A percentile compares a stretch with the other conserved stretches of the same genome.
Evolutionary conservation across 2,888 invertebrate species (phyloP).

Genomic region (Xanthorhoe spadicearia): DNA sequence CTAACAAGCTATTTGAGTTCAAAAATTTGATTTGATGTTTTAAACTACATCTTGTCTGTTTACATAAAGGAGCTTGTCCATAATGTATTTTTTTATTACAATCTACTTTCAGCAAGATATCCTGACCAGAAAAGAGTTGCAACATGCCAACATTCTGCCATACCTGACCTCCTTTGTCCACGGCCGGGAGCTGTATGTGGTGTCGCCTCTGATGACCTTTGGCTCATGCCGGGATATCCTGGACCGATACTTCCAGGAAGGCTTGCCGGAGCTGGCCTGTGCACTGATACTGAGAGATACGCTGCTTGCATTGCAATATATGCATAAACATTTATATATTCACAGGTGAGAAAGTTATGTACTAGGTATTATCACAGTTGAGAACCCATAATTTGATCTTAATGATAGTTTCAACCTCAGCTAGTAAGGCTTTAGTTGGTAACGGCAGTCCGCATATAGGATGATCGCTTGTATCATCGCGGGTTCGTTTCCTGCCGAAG

Average conservation of each 20-base stretch:
- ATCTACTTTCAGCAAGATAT: constrained; percentile 89
- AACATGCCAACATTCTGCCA: constrained; percentile 91
- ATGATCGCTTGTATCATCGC: too few species aligned
- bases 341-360: constrained; percentile 86
- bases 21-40: too few species aligned
- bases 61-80: too few species aligned
- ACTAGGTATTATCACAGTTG: too few species aligned
- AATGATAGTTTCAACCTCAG: too few species aligned
- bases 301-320: constrained; percentile 91
- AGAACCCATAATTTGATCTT: too few species aligned
- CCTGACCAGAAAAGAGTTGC: constrained; percentile 89
- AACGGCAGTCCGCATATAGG: too few species aligned
- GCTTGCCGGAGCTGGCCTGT: constrained; percentile 92
- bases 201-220: constrained; percentile 93
- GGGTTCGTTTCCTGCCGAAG: too few species aligned
- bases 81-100: not conserved
- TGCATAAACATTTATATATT: constrained; percentile 93
- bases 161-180: constrained; percentile 91
- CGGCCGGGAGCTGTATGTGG: constrained; percentile 90
- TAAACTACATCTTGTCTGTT: too few species aligned
- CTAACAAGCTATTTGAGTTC: too few species aligned
- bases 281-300: constrained; percentile 92
- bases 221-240: constrained; percentile 93
- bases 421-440: too few species aligned
- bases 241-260: constrained; percentile 89